Evolutionary conservation across 2,113 vertebrate species (phyloP).

Genomic region (Microcebus murinus): DNA sequence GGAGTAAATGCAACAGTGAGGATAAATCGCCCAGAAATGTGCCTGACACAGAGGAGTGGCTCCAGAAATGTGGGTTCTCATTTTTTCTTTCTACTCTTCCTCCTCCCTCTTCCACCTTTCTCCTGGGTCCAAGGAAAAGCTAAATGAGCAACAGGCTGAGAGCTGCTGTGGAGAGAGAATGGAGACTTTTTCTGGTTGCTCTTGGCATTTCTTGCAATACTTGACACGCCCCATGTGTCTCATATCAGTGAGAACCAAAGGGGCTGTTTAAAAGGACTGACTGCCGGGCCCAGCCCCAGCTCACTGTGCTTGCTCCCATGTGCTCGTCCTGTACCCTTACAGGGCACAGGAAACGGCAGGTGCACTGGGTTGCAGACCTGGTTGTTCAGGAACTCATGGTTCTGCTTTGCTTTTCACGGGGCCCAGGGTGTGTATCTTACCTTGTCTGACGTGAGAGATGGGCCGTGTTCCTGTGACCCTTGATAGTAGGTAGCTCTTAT

Average conservation of each 20-base stretch:
- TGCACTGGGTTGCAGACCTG: not conserved
- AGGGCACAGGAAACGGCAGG: not conserved
- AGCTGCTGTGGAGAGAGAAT: not conserved
- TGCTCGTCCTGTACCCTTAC: not conserved
- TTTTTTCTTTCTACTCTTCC: not conserved
- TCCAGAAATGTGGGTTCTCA: not conserved
- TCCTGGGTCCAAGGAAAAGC: not conserved
- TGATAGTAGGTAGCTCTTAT: not conserved
- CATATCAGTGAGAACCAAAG: not conserved
- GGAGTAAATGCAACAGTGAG: not conserved
- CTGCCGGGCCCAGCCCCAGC: not conserved
- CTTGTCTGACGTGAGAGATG: not conserved
- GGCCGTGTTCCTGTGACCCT: not conserved
- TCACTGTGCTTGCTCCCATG: not conserved
- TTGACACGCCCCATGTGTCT: not conserved
- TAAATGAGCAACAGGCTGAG: not conserved
- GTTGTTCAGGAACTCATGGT: not conserved
- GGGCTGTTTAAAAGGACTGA: not conserved
- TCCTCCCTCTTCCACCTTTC: not conserved
- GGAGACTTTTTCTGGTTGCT: not conserved
- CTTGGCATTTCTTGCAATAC: not conserved
- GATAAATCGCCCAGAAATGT: not conserved
- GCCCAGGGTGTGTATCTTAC: fast-evolving
- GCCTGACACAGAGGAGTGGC: not conserved
- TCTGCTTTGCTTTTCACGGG: not conserved